These are phyloP conservation scores for Microctonus hyperodae DNA, from an alignment of 2,888 invertebrate genomes.

Conservation along the genomic window DNA sequence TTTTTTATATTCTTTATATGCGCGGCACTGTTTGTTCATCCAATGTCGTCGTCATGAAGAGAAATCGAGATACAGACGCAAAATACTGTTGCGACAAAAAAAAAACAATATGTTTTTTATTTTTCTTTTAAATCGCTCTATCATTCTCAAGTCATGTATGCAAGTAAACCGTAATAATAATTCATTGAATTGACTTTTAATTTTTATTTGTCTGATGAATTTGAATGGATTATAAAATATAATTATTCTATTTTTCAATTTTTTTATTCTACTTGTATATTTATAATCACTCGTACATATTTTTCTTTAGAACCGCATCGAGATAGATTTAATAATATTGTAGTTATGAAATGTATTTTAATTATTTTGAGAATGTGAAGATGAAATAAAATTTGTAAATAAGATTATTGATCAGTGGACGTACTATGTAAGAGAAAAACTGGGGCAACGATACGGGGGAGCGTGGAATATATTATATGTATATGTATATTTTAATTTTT, in stretches of 20 bases:
- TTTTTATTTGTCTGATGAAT: background rate
- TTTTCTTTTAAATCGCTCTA: background rate
- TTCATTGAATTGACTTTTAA: background rate
- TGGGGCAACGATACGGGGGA: slow-evolving; percentile 30
- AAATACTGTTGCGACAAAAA: background rate
- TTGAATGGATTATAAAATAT: background rate
- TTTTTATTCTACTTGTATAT: background rate
- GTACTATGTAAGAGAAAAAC: slow-evolving; percentile 24
- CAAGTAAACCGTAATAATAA: background rate
- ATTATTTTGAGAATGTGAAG: no score
- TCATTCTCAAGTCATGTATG: background rate
- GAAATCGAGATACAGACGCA: background rate
- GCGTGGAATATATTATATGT: background rate
- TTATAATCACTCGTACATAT: no score
- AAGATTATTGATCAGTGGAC: slow-evolving; percentile 25
- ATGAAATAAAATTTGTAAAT: slow-evolving; percentile 14
- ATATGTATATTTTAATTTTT: background rate
- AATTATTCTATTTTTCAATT: background rate
- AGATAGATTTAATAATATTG: no score
- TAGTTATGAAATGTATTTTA: no score
- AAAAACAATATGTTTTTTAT: background rate
- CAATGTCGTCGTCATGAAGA: background rate
- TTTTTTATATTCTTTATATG: background rate
- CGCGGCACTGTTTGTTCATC: background rate
- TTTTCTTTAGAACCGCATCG: no score